Evolutionary conservation across 2,797 vertebrate genomes (phyloP), one percentile per base, ranked within the genome.

Genomic region (Channa striata): DNA sequence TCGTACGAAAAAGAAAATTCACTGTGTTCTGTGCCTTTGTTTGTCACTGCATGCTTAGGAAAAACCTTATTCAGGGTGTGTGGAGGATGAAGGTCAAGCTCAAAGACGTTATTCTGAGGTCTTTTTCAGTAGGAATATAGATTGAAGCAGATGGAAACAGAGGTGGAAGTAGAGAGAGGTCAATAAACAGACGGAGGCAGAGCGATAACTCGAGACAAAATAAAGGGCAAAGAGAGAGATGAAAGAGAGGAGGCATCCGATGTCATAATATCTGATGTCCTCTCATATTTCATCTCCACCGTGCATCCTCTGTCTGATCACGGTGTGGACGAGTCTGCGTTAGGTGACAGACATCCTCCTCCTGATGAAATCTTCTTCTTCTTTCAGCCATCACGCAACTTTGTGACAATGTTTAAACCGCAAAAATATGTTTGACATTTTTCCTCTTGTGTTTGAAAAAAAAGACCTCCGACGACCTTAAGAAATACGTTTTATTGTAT

Each of bases 291-390:
- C 12, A 21, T 56, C 67, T 34, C n/a, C 17, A 20, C 8, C 59
- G 3, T 17, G 21, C 44, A 23, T 54, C 9, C 9, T 12, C 19
- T 60, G 48, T 34, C 5, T 30, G 20, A 66, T 43, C 19, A 23
- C 10, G 3, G 6, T 48, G 42, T 47, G 30, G 47, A 43, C 61
- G 36, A n/a, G 7, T 48, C 59, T 56, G 20, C 33, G n/a, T 48
- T 58, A 11, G 25, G 12, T 9, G 14, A 43, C 1, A 43, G 43
- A 33, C 52, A 61, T 71, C 33, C 30, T 62, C 54, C 39, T 46
- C n/a, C 42, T 72, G 63, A 75, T 63, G 43, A 70, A 78, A 52
- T 77, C 60, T 73, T 81, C 49, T 47, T 60, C 19, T 40, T 39
- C 42, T 16, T 42, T 54, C 56, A 33, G 46, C 39, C 36, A 5